Evolutionary conservation across 2,113 vertebrate species (phyloP), one percentile per base, ranked within the genome.

Genomic region (Ptilorrhoa leucosticta): DNA sequence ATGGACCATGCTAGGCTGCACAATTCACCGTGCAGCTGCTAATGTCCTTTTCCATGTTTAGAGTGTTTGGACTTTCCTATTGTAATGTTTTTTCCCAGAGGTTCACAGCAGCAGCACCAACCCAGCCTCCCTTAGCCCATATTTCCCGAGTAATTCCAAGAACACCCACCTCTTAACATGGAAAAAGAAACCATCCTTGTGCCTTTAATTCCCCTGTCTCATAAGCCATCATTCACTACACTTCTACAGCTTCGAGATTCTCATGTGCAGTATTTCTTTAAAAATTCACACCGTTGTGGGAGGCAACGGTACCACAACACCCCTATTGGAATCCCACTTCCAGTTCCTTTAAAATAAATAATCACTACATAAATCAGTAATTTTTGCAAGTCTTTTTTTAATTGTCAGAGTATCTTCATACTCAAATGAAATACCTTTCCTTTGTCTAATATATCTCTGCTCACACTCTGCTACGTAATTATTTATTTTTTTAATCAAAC

Each of bases 401-500:
- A 82, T 89, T 92, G 75, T 48, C 40, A 83, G 31, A 87, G 18
- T 71, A 82, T 63, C 75, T 88, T 93, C 64, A 85, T 51, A 50
- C 15, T 70, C 24, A 40, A 68, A 65, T 8, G 22, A 37, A 58
- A 10, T 51, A 76, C 21, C 37, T 76, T 80, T 76, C 42, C 17
- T 45, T 77, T 58, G n/a, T 68, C 81, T 37, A 87, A 58, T 13
- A 15, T 50, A 56, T 64, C 22, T 69, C 31, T 24, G 50, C 39
- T 91, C 26, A 71, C 6, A 28, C 13, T 37, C 79, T 53, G 80
- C 40, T 72, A 88, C 64, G 45, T 77, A 94, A 89, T 89, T 88
- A 80, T 73, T 95, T 95, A 63, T 70, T 96, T 92, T 88, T 88
- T 87, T 19, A 93, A 93, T 87, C 47, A 76, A 96, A 95, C 26